Percentiles rank a stretch among this genome's conserved stretches.
phyloP scores from a whole-genome alignment of 2,888 invertebrate species.

The Exephanes ischioxanthus region DNA sequence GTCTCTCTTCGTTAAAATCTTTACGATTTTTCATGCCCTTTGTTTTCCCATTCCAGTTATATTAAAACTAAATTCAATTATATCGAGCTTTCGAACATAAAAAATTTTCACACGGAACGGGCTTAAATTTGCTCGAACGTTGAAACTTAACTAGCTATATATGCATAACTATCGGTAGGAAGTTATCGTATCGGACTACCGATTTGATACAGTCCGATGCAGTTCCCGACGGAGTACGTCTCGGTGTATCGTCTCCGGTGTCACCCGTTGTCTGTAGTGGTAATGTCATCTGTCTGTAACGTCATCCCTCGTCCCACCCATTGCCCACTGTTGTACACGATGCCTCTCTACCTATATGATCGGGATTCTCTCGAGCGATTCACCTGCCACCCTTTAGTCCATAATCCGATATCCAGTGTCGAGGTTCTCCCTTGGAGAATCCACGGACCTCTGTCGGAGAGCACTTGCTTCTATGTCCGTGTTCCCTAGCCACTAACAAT shows the following conservation, averaged over 20 bases:
- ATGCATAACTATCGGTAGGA: not conserved
- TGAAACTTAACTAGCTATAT: not conserved
- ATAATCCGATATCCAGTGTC: slow-evolving; percentile 70
- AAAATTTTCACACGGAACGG: too few relatives aligned
- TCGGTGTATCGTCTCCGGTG: slow-evolving; percentile 63
- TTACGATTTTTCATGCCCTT: not conserved
- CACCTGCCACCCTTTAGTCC: slow-evolving; percentile 64
- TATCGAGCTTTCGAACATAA: too few relatives aligned
- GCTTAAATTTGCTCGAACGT: not conserved
- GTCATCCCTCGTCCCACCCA: slow-evolving; percentile 71
- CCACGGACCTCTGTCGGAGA: slow-evolving; percentile 3
- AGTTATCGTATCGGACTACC: slow-evolving; percentile 41
- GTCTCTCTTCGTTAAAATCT: not conserved
- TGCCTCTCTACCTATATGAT: slow-evolving; percentile 33
- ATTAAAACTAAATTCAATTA: not conserved
- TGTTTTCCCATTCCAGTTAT: not conserved
- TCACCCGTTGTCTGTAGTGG: slow-evolving; percentile 70
- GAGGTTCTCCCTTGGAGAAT: slow-evolving; percentile 48
- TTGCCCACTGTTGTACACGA: slow-evolving; percentile 25
- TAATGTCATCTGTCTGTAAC: slow-evolving; percentile 80
- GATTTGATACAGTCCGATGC: slow-evolving; percentile 51
- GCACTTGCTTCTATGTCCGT: slow-evolving; percentile 16
- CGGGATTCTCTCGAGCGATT: slow-evolving; percentile 58
- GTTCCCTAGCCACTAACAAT: slow-evolving; percentile 50
- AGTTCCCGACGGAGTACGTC: slow-evolving; percentile 59